Conservation (phyloP, 1,140 invertebrate genomes). For the Teleogryllus occipitalis region DNA sequence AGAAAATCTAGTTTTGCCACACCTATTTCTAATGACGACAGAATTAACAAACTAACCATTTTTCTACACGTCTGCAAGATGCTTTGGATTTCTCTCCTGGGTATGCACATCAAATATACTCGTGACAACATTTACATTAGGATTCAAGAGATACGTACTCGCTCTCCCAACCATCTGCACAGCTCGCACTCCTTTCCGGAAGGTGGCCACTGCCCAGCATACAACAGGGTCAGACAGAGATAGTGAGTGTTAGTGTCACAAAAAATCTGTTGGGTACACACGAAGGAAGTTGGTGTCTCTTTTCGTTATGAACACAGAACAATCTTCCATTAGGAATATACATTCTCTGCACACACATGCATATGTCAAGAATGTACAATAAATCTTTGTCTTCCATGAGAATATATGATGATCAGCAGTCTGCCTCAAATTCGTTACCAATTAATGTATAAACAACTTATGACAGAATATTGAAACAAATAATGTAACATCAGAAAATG, state of each 20-base stretch:
- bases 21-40: not conserved
- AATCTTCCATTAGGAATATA: not conserved
- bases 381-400: too few species aligned
- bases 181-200: constrained; percentile 98
- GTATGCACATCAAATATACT: constrained; percentile 5
- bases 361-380: too few species aligned
- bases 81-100: not conserved
- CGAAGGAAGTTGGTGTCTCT: not conserved
- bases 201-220: constrained; percentile 80
- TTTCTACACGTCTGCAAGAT: not conserved
- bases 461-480: too few species aligned
- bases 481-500: too few species aligned
- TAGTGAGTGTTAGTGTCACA: constrained; percentile 26
- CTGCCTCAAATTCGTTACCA: too few species aligned
- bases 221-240: constrained; percentile 25
- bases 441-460: too few species aligned
- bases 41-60: not conserved
- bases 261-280: not conserved
- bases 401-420: too few species aligned
- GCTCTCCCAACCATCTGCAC: constrained; percentile 95
- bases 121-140: not conserved
- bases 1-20: not conserved
- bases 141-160: constrained; percentile 64
- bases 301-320: not conserved
- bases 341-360: too few species aligned